Percentiles rank a stretch among this genome's conserved stretches.
Evolutionary conservation across 2,797 vertebrate species (phyloP).

Genomic region (Pipistrellus pygmaeus): DNA sequence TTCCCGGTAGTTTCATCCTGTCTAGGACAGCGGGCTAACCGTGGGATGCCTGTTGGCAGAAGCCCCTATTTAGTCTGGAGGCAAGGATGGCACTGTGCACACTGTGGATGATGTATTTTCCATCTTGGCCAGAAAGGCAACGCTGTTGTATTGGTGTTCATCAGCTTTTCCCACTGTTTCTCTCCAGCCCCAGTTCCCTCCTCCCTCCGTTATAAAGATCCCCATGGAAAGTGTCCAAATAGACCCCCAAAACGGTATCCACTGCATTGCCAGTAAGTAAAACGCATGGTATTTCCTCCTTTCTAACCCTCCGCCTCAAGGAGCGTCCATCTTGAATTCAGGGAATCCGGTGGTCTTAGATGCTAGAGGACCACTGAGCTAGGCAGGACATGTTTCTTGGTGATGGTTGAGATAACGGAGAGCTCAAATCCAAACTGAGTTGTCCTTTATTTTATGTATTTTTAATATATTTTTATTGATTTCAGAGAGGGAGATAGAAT

Average conservation of each 20-base stretch:
- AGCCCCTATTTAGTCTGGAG: background rate
- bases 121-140: conserved; percentile 31
- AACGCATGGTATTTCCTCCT: background rate
- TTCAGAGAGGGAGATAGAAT: too few relatives aligned
- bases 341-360: background rate
- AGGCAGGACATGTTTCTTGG: background rate
- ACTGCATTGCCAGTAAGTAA: conserved; percentile 85
- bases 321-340: background rate
- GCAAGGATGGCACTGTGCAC: background rate
- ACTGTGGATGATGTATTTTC: background rate
- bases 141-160: conserved; percentile 68
- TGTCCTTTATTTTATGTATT: background rate
- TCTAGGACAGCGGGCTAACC: background rate
- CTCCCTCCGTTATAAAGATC: conserved; percentile 87
- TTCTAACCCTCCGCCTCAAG: background rate
- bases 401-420: background rate
- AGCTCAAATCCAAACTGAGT: background rate
- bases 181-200: conserved; percentile 86
- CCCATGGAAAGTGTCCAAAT: conserved; percentile 83
- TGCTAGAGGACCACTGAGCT: background rate
- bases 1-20: background rate
- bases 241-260: conserved; percentile 83
- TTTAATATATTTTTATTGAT: too few relatives aligned
- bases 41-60: background rate
- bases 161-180: conserved; percentile 77